These are phyloP conservation scores for Dipodomys stephensi DNA, from an alignment of 2,113 vertebrate species.

Conservation along the genomic window DNA sequence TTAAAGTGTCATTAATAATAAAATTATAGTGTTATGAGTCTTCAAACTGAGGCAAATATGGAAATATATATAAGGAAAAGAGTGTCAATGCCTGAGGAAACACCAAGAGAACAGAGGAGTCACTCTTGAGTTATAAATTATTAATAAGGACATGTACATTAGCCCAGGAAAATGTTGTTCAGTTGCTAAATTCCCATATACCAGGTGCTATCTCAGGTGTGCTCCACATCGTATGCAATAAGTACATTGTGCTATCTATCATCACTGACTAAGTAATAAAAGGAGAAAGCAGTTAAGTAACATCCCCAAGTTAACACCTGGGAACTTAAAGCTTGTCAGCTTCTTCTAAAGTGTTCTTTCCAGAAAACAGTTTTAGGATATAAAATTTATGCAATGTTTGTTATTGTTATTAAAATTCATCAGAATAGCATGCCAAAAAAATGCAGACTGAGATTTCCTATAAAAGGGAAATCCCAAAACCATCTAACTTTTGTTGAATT, in stretches of 20 bases:
- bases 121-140: neutral
- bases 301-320: too few species aligned
- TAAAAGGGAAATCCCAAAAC: neutral
- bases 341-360: neutral
- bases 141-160: neutral
- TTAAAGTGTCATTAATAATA: neutral
- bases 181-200: neutral
- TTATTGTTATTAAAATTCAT: neutral
- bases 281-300: too few species aligned
- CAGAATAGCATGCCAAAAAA: neutral
- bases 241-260: neutral
- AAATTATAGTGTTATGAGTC: neutral
- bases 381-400: neutral
- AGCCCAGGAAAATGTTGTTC: neutral
- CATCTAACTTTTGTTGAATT: neutral
- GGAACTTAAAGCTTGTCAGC: neutral
- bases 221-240: neutral
- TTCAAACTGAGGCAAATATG: neutral
- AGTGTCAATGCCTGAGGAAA: neutral
- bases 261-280: too few species aligned
- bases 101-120: neutral
- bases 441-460: neutral
- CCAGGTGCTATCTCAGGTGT: neutral
- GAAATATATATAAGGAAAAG: neutral
- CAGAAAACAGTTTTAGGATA: neutral